phyloP scores from a whole-genome alignment of 1,140 invertebrate species.

The Yoshiicerus persimilis region DNA sequence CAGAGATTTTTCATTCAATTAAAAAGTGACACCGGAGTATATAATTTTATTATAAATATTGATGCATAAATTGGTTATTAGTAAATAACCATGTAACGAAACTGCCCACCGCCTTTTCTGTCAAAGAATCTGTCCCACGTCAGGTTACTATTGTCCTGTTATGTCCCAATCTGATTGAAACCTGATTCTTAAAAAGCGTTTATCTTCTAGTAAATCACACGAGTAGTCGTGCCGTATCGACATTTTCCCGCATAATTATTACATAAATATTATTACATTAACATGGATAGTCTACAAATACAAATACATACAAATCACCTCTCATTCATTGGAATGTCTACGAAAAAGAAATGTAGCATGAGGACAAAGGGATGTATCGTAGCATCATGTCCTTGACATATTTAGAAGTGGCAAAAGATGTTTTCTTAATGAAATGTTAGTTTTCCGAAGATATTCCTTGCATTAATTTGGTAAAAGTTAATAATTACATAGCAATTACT shows the following conservation, averaged over 20 bases:
- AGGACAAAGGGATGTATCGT: no score
- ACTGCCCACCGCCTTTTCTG: not conserved
- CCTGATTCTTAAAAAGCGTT: not conserved
- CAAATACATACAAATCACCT: no score
- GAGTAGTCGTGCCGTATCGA: not conserved
- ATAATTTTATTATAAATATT: not conserved
- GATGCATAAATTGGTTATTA: not conserved
- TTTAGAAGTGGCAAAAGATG: not conserved
- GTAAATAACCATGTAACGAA: not conserved
- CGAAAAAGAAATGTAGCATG: no score
- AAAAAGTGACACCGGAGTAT: not conserved
- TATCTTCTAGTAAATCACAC: not conserved
- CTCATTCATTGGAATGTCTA: no score
- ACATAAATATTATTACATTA: not conserved
- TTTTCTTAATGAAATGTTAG: not conserved
- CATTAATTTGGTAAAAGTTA: not conserved
- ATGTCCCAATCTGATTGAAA: not conserved
- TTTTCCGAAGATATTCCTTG: not conserved
- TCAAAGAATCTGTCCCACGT: not conserved
- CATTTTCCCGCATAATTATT: not conserved
- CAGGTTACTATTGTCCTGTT: not conserved
- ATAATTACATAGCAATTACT: not conserved
- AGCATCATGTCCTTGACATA: no score
- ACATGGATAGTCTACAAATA: no score
- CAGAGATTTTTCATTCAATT: not conserved